Conservation (phyloP, 2,888 invertebrate genomes). For the Apotomis turbidana region DNA sequence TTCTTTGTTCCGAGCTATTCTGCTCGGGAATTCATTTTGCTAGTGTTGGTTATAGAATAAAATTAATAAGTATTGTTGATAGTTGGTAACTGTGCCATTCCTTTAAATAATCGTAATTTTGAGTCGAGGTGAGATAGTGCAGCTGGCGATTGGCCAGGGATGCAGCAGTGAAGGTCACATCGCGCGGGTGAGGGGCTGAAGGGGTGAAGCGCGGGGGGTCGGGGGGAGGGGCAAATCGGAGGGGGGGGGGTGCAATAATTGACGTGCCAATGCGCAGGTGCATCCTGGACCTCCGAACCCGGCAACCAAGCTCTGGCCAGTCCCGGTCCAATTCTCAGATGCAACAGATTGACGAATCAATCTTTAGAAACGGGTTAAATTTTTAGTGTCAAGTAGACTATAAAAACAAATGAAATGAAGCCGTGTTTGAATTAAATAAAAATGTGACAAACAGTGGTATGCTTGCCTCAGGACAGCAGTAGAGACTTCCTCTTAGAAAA, state of each 20-base stretch:
- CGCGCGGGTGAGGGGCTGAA: constrained; percentile 43
- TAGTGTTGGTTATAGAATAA: neutral
- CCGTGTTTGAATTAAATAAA: neutral
- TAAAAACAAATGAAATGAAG: neutral
- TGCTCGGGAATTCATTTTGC: neutral
- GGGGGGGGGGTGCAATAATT: constrained; percentile 58
- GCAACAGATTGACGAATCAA: neutral
- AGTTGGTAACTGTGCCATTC: constrained; percentile 12
- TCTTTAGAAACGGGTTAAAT: neutral
- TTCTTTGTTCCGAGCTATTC: constrained; percentile 24
- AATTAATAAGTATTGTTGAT: constrained; percentile 4
- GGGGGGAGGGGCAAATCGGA: constrained; percentile 26
- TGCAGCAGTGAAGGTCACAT: constrained; percentile 72
- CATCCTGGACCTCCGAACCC: constrained; percentile 59
- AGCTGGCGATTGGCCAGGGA: constrained; percentile 72
- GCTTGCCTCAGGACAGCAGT: no score
- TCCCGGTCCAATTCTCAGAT: constrained; percentile 7
- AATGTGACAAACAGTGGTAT: neutral
- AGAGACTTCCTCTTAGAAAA: no score
- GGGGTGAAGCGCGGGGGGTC: constrained; percentile 38
- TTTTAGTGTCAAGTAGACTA: neutral
- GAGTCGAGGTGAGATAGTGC: constrained; percentile 53
- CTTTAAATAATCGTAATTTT: constrained; percentile 20
- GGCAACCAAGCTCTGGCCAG: constrained; percentile 38
- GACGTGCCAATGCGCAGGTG: constrained; percentile 72